Evolutionary conservation across 2,113 vertebrate genomes (phyloP), one percentile per base, ranked within the genome.

Genomic region (Varanus salvator): DNA sequence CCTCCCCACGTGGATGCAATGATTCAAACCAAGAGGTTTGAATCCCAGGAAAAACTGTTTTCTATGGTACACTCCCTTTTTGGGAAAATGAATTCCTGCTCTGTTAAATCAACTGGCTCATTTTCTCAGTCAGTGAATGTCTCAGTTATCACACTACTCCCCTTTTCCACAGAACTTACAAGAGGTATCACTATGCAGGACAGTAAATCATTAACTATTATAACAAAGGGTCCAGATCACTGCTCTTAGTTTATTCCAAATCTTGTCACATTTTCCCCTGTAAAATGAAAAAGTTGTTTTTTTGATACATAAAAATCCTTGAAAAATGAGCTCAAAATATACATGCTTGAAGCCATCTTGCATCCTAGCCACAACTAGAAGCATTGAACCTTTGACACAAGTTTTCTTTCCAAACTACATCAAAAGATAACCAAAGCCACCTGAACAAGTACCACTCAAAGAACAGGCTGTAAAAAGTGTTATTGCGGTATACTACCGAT

Each of bases 401-500:
- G 96, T 97, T 93, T 96, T 93, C 96, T 96, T 97, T 97, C 50
- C 97, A 97, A 44, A 98, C 98, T 98, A 98, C 97, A 96, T 98
- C 97, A 97, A 97, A 90, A 97, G 98, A 99, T 98, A 85, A 99
- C 95, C 96, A 92, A 95, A 98, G 96, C 96, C 97, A 97, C 98
- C 97, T 97, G 97, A 97, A 98, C 98, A 96, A 97, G 97, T 96
- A 97, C 97, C 97, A 97, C 98, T 96, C 97, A 97, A 98, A 98
- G 98, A 98, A 98, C 98, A 94, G 96, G 95, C 96, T 95, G 98
- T 98, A 98, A 98, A 98, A 97, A 98, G 98, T 97, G 98, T 99
- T 98, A 99, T 98, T 99, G 98, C 98, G 96, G 98, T 98, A 98
- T 98, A 97, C 98, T 98, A 99, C 98, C 99, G 98, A 98, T 97